Conservation (phyloP, 1,140 invertebrate genomes). For the Centruroides vittatus region DNA sequence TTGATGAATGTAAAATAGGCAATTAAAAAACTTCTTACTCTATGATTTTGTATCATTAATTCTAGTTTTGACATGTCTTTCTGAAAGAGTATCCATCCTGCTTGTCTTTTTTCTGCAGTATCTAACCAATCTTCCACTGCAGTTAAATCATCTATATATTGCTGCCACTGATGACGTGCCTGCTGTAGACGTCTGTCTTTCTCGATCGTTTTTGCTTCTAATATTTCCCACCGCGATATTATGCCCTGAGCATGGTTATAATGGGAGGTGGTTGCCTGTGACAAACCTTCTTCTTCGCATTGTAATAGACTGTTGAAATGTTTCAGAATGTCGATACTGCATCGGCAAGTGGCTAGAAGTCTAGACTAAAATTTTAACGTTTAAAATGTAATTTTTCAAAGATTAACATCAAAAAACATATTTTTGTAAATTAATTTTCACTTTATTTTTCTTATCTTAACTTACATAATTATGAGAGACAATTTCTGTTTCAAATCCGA, state of each 20-base stretch:
- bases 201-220: constrained; percentile 2
- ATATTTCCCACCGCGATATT: constrained; percentile 10
- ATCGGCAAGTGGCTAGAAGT: constrained; percentile 12
- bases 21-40: constrained; percentile 3
- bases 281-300: background rate
- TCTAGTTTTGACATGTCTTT: constrained; percentile 3
- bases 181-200: constrained; percentile 4
- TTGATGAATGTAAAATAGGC: too few species aligned
- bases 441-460: too few species aligned
- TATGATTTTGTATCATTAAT: constrained; percentile 2
- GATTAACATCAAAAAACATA: too few species aligned
- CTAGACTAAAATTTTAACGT: constrained; percentile 5
- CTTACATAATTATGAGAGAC: too few species aligned
- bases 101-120: background rate
- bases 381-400: background rate
- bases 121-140: constrained; percentile 9
- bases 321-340: constrained; percentile 13
- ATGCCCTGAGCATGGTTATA: background rate
- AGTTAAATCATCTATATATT: constrained; percentile 4
- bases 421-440: too few species aligned
- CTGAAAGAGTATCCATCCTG: background rate
- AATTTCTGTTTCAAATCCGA: too few species aligned
- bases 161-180: constrained; percentile 6
- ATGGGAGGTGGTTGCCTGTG: too few species aligned
- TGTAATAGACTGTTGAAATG: constrained; percentile 4